phyloP scores from a whole-genome alignment of 2,888 invertebrate species.

The Podabrus alpinus region DNA sequence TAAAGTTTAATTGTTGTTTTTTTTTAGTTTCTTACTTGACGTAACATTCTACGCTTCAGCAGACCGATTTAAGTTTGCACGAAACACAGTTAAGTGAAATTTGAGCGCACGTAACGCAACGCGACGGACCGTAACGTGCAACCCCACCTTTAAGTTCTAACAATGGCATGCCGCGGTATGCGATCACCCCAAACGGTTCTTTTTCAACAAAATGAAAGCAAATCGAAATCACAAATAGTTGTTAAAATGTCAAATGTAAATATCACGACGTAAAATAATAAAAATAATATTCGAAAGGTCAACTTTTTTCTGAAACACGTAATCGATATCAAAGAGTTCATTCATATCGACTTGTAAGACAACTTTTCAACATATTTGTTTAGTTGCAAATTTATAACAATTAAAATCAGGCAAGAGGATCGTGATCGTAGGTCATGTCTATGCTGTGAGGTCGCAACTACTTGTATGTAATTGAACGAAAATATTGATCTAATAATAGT shows the following conservation, averaged over 20 bases:
- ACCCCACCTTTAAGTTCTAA: neutral
- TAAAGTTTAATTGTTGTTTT: neutral
- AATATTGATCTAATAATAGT: conserved; percentile 9
- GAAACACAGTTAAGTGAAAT: neutral
- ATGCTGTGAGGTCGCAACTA: conserved; percentile 5
- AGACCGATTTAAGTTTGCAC: neutral
- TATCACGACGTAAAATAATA: neutral
- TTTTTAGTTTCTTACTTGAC: neutral
- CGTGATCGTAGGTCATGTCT: conserved; percentile 22
- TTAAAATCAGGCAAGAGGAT: conserved; percentile 15
- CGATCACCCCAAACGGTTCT: neutral
- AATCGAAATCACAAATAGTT: neutral
- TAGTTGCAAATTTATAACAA: conserved; percentile 9
- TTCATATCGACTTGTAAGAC: neutral
- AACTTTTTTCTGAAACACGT: neutral
- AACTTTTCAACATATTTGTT: conserved; percentile 3
- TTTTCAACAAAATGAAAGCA: neutral
- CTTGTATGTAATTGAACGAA: conserved; percentile 7
- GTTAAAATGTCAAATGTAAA: neutral
- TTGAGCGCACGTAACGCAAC: neutral
- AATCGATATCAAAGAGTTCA: conserved; percentile 1
- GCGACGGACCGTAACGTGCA: neutral
- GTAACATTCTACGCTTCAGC: neutral
- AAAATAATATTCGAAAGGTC: neutral
- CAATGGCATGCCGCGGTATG: neutral